Base-by-base conservation (phyloP, 2,797 vertebrate genomes). In the Enteromius afrohamiltoni region DNA sequence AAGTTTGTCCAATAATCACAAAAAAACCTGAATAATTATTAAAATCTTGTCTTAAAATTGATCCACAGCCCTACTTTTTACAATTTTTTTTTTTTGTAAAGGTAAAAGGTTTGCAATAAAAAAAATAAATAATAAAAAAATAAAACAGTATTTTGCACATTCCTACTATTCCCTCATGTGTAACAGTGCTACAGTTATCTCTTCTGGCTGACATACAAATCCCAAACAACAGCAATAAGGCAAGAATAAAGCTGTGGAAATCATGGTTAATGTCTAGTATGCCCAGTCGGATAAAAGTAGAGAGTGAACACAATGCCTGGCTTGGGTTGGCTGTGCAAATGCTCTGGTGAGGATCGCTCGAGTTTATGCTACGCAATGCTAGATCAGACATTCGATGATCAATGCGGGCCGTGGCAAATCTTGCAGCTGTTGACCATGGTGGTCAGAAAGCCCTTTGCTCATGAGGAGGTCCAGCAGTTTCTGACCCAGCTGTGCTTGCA, bases 401-500 rank as follows among this genome's bases (percentile, higher is more conserved):
- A 90, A 85, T 88, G 88, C 88, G 40, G 78, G 82, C 71, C 70
- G 9, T 77, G 70, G 79, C 75, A 85, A 87, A 85, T 87, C 76
- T 86, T 85, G 91, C 94, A 94, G 94, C 94, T 95, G 94, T 94
- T 93, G 88, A 90, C 90, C 85, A 81, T 81, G 87, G 62, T 53
- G 69, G 87, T 90, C 88, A 91, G 90, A 87, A 87, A 91, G 89
- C 90, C 91, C 91, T 93, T 91, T 90, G 90, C 91, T 89, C 88
- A 80, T 67, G 86, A 87, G 84, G 88, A 90, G 89, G 83, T 92
- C 93, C 93, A 92, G 92, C 90, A 90, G 88, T 88, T 79, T 84
- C 86, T 45, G 68, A 80, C 87, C 93, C 94, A 94, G 94, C 94
- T 94, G 94, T 92, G 92, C 86, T 65, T 94, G 92, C 93, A 93